These are phyloP conservation scores for Vicugna pacos DNA, from an alignment of 2,113 vertebrate genomes.

Conservation along the genomic window DNA sequence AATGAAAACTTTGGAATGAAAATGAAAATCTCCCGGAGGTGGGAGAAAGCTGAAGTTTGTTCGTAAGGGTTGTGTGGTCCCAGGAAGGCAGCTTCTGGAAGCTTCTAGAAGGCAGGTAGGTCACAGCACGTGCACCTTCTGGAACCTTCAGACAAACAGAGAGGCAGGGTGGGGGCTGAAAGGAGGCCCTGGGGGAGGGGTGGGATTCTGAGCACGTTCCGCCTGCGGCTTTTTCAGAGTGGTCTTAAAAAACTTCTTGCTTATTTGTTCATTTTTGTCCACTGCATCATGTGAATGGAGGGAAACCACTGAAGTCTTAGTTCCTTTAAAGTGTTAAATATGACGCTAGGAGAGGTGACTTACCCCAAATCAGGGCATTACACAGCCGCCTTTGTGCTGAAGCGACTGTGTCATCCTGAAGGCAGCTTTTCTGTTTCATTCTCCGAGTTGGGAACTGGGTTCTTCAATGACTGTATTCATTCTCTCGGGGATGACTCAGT, in stretches of 20 bases:
- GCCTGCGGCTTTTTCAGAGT: neutral
- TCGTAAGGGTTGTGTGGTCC: neutral
- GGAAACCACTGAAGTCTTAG: neutral
- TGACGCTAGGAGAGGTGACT: neutral
- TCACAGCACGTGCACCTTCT: neutral
- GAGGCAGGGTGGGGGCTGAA: neutral
- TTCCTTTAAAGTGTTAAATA: slow-evolving; percentile 47
- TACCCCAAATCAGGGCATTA: neutral
- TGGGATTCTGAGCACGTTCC: neutral
- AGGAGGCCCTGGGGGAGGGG: neutral
- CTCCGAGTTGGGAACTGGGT: slow-evolving; percentile 64
- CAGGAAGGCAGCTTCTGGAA: neutral
- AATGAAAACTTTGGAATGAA: neutral
- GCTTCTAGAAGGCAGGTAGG: neutral
- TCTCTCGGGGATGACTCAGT: slow-evolving; percentile 73
- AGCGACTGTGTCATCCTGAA: slow-evolving; percentile 29
- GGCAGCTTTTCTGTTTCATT: slow-evolving; percentile 48
- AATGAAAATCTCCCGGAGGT: neutral
- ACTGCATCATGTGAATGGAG: neutral
- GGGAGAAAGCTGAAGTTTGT: neutral
- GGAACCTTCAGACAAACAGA: neutral
- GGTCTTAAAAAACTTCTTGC: neutral
- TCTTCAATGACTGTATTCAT: slow-evolving; percentile 78
- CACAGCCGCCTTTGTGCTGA: slow-evolving; percentile 52
- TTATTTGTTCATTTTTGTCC: neutral